Evolutionary conservation across 2,797 vertebrate species (phyloP).

Genomic region (Tamandua tetradactyla): DNA sequence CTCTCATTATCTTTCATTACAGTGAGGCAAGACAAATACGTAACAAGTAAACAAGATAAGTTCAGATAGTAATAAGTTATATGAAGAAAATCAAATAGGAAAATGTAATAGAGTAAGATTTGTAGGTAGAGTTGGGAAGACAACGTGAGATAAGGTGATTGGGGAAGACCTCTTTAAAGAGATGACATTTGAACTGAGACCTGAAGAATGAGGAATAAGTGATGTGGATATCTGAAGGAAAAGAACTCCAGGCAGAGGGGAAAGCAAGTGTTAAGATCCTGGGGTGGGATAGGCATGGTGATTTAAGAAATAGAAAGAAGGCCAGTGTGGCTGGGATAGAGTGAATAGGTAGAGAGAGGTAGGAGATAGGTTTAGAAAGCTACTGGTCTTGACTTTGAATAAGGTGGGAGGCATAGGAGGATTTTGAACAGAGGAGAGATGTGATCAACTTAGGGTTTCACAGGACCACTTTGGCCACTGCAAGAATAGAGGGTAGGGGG

Average conservation of each 20-base stretch:
- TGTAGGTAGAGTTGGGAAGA: background rate
- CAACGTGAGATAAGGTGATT: background rate
- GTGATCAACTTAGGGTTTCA: slow-evolving; percentile 12
- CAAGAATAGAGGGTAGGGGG: background rate
- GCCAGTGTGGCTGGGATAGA: background rate
- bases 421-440: background rate
- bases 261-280: background rate
- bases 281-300: background rate
- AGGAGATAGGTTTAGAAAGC: background rate
- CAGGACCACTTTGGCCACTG: background rate
- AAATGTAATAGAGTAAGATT: background rate
- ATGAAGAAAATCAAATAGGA: slow-evolving; percentile 19
- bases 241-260: slow-evolving; percentile 18
- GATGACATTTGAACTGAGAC: background rate
- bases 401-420: background rate
- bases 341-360: background rate
- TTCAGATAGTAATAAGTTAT: background rate
- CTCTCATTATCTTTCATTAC: background rate
- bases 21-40: background rate
- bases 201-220: background rate
- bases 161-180: background rate
- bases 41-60: background rate
- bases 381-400: slow-evolving; percentile 27
- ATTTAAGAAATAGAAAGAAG: slow-evolving; percentile 33
- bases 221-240: background rate